A percentile compares a stretch with the other conserved stretches of the same genome.
Conservation (phyloP, 2,888 invertebrate genomes). For the Entomobrya multifasciata region DNA sequence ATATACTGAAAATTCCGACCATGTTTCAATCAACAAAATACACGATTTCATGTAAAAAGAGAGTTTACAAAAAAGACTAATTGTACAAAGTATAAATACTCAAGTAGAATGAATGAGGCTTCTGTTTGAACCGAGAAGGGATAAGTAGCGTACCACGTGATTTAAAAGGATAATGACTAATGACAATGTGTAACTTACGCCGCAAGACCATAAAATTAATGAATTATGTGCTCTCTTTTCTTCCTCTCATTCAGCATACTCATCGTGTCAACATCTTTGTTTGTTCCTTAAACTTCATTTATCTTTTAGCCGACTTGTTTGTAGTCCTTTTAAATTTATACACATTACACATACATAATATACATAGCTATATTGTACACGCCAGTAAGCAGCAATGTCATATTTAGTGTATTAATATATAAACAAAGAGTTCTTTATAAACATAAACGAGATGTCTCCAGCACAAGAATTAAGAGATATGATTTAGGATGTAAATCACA, state of each 20-base stretch:
- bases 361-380: no score
- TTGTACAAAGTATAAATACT: constrained; percentile 36
- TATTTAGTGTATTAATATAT: no score
- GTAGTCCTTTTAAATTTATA: background rate
- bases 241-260: constrained; percentile 12
- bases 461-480: background rate
- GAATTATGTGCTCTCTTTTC: constrained; percentile 19
- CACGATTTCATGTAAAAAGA: background rate
- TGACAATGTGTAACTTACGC: constrained; percentile 23
- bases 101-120: constrained; percentile 41
- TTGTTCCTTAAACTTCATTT: constrained; percentile 42
- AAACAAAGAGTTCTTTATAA: background rate
- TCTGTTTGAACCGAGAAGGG: constrained; percentile 10
- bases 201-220: background rate
- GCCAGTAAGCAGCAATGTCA: no score
- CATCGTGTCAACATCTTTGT: constrained; percentile 37
- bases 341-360: background rate
- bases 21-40: constrained; percentile 1
- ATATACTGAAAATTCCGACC: no score
- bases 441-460: background rate
- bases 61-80: constrained; percentile 4
- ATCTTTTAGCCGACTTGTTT: constrained; percentile 3
- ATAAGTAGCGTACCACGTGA: background rate
- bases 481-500: background rate
- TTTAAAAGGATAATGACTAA: constrained; percentile 41